Evolutionary conservation across 2,888 invertebrate species (phyloP), one percentile per base, ranked within the genome.

Genomic region (Drosophila fulvimacula): DNA sequence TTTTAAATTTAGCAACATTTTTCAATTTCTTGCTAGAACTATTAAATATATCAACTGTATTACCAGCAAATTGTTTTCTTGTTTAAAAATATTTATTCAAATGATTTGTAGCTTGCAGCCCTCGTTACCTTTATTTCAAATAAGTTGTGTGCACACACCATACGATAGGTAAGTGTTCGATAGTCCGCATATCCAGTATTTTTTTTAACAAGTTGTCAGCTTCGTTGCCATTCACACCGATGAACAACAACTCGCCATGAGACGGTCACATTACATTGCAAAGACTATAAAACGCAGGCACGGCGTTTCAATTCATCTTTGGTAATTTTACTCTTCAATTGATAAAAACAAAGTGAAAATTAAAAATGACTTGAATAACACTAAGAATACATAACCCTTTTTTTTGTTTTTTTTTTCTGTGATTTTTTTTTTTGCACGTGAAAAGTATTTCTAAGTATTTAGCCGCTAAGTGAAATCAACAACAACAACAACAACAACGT

Each of bases 401-500:
- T 56, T 76, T 78, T 60, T 73, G 65, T 60, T 73, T 5, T 81
- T 77, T 83, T 86, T 71, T 85, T 85, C 67, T 72, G 41, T 46
- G 52, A 55, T 68, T 88, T 82, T 83, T 82, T 82, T 83, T 89
- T 83, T 82, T 46, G 78, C 84, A 84, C 85, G 83, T 84, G 88
- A 83, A 76, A 65, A 73, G 48, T 88, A 70, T 81, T 66, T 69
- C 15, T 84, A 88, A 86, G 73, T 62, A 56, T 73, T 51, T 73
- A 82, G 69, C 73, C 44, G 61, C 61, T 69, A 88, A 87, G 89
- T 83, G 84, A 88, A 27, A n/a, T n/a, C n/a, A n/a, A n/a, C 7
- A 73, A 58, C 39, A 69, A 51, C 55, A 55, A 59, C 77, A 67
- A 69, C 73, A 61, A 66, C 71, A 69, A 78, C 73, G 59, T 51